These are phyloP conservation scores for Tragelaphus buxtoni DNA, from an alignment of 2,113 vertebrate genomes.

Conservation along the genomic window DNA sequence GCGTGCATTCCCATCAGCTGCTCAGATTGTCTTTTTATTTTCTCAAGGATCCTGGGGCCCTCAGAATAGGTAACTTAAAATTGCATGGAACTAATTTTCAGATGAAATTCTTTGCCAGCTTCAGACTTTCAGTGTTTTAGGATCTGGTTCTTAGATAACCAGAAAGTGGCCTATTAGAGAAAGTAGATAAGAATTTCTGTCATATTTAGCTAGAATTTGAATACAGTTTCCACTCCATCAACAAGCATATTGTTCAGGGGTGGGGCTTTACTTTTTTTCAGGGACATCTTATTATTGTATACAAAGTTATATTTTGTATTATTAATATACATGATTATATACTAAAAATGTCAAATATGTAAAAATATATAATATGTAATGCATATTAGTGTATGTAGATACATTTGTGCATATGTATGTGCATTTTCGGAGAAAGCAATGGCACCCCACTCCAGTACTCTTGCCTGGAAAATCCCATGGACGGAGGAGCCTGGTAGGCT, in stretches of 20 bases:
- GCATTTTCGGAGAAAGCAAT: not conserved
- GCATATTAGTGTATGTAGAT: not conserved
- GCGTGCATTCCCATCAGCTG: not conserved
- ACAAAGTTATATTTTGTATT: not conserved
- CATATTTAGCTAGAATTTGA: not conserved
- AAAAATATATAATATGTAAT: not conserved
- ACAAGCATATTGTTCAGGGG: not conserved
- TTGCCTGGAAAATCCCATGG: too few relatives aligned
- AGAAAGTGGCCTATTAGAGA: not conserved
- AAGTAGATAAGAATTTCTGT: not conserved
- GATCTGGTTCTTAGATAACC: not conserved
- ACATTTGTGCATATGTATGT: not conserved
- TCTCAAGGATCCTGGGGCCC: not conserved
- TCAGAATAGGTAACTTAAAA: not conserved
- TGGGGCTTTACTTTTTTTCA: not conserved
- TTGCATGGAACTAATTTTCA: not conserved
- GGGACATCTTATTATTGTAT: not conserved
- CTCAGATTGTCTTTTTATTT: not conserved
- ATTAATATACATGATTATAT: not conserved
- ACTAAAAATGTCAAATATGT: not conserved
- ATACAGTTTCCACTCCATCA: not conserved
- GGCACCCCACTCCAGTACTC: too few relatives aligned
- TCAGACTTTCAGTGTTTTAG: not conserved
- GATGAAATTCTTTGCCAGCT: not conserved
- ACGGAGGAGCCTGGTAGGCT: too few relatives aligned